phyloP scores from a whole-genome alignment of 1,140 invertebrate species.

The Spodoptera litura region DNA sequence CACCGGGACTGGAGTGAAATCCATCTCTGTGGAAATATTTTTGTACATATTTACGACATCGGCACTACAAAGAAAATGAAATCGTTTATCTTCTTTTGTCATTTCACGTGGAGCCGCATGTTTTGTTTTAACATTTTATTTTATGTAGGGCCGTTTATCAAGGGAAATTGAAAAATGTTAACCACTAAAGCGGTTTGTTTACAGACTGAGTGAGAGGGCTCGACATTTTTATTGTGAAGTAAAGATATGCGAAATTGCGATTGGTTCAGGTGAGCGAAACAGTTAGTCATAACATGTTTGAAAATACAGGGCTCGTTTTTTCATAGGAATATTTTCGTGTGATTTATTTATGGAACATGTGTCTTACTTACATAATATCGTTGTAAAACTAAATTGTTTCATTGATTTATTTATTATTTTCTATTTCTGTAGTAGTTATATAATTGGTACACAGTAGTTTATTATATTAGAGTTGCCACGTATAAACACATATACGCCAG shows the following conservation, averaged over 20 bases:
- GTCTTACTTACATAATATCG: neutral
- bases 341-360: neutral
- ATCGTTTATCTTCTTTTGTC: constrained; percentile 48
- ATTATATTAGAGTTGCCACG: neutral
- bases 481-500: neutral
- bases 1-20: constrained; percentile 10
- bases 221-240: constrained; percentile 31
- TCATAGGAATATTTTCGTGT: neutral
- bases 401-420: no score
- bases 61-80: constrained; percentile 44
- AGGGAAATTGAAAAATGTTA: constrained; percentile 41
- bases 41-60: constrained; percentile 37
- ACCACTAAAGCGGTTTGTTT: constrained; percentile 40
- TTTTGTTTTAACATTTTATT: constrained; percentile 45
- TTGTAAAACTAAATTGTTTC: no score
- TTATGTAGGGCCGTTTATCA: constrained; percentile 32
- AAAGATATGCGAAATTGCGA: constrained; percentile 24
- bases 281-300: constrained; percentile 7
- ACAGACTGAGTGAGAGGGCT: constrained; percentile 26
- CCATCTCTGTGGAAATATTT: constrained; percentile 41
- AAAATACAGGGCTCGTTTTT: neutral
- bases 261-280: constrained; percentile 30
- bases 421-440: no score
- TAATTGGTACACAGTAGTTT: neutral
- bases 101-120: constrained; percentile 37